phyloP scores from a whole-genome alignment of 2,797 vertebrate genomes.

The Pangasius djambal region DNA sequence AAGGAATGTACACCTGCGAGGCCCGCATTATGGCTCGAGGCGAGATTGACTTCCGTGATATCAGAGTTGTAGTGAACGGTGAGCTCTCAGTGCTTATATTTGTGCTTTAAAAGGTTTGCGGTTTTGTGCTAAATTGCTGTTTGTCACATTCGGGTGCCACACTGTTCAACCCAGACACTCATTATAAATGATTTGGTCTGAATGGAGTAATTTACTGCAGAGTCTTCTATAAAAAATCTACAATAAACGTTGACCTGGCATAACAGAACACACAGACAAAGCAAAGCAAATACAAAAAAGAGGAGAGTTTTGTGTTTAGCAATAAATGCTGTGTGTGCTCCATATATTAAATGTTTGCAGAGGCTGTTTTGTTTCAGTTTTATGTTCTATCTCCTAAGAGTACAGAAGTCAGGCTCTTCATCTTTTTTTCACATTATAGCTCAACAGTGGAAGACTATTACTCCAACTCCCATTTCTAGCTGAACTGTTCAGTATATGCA shows the following conservation, averaged over 20 bases:
- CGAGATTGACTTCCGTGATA: constrained; percentile 94
- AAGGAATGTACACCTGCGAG: constrained; percentile 93
- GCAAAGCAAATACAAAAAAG: not conserved
- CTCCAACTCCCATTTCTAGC: not conserved
- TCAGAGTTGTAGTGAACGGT: constrained; percentile 95
- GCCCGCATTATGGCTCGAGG: constrained; percentile 93
- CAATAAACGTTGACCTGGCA: not conserved
- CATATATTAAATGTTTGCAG: constrained; percentile 16
- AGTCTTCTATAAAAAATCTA: constrained; percentile 10
- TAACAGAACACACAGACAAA: not conserved
- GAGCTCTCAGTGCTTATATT: constrained; percentile 62
- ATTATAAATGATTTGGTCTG: constrained; percentile 28
- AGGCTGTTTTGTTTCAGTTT: not conserved
- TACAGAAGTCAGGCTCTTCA: constrained; percentile 12
- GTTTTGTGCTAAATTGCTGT: constrained; percentile 35
- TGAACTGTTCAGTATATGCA: not conserved
- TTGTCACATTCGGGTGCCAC: constrained; percentile 17
- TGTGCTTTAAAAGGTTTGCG: constrained; percentile 46
- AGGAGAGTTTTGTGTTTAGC: not conserved
- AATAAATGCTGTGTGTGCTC: not conserved
- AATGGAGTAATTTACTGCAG: constrained; percentile 25
- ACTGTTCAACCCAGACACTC: constrained; percentile 21
- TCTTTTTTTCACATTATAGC: not conserved
- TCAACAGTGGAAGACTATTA: not conserved
- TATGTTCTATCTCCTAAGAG: not conserved